Base-by-base conservation (phyloP, 2,113 vertebrate genomes). In the Panurus biarmicus region DNA sequence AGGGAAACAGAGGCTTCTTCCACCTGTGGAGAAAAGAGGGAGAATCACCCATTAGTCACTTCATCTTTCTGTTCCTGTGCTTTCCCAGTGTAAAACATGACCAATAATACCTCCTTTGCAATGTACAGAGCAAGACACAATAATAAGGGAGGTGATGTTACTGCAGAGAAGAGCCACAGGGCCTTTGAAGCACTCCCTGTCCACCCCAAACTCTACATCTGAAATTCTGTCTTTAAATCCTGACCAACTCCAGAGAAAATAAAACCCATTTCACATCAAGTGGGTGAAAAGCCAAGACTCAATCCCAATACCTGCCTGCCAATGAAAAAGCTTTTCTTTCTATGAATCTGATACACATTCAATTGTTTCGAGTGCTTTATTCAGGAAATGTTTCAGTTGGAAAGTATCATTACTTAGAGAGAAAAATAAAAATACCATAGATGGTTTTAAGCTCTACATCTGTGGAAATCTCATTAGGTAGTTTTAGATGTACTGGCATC, bases 401-500 rank as follows among this genome's bases (percentile, higher is more conserved):
- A 95, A 96, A 97, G 76, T 86, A 95, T 96, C 92, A 89, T 70
- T 95, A 94, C 93, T 97, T 95, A 95, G 85, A 40, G 70, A 93
- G 95, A 97, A 95, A 96, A 96, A 95, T 93, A 91, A 97, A 95
- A 97, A 94, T 92, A 95, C 93, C 61, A 51, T 96, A 95, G 88
- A 97, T 94, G 95, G 93, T 96, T 97, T 98, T 97, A 96, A 97
- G 95, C 95, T 97, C 95, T 96, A 94, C 96, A 96, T 97, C 97
- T 95, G 97, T 97, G 97, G 96, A 97, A 95, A 97, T 97, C 96
- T 98, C 94, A 97, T 98, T 97, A 98, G 97, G 97, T 97, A 97
- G 96, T 96, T 97, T 97, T 98, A 97, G 96, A 97, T 98, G 97
- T 97, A 94, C 94, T 96, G 92, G 96, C 97, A 98, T 98, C 97